phyloP scores from a whole-genome alignment of 1,140 invertebrate genomes.

The Drosophila erecta region DNA sequence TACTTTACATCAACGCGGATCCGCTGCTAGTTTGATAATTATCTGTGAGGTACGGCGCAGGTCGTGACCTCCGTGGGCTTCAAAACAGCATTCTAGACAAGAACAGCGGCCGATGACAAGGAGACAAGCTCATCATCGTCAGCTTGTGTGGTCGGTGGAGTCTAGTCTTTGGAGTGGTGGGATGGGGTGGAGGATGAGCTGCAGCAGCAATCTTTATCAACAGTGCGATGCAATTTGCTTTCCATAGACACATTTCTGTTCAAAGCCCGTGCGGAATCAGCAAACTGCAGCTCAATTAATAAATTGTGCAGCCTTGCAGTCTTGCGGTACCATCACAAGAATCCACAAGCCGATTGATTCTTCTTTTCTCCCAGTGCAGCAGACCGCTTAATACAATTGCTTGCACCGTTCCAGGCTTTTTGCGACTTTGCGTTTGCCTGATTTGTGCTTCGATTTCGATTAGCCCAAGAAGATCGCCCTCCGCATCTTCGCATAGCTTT shows the following conservation, averaged over 20 bases:
- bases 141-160: constrained; percentile 6
- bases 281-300: no score
- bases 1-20: not conserved
- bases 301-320: no score
- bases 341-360: no score
- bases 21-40: no score
- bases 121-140: constrained; percentile 28
- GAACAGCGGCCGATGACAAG: constrained; percentile 59
- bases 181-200: not conserved
- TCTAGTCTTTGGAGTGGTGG: not conserved
- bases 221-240: not conserved
- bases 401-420: not conserved
- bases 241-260: no score
- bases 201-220: constrained; percentile 30
- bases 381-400: not conserved
- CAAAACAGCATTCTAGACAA: constrained; percentile 33
- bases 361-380: not conserved
- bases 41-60: not conserved
- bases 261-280: no score
- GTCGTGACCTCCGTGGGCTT: constrained; percentile 20
- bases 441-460: constrained; percentile 33
- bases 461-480: constrained; percentile 9
- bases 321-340: no score
- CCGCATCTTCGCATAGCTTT: constrained; percentile 1
- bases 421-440: constrained; percentile 4